Percentiles rank a stretch among this genome's conserved stretches.
These are phyloP conservation scores for Drosophila nikananu DNA, from an alignment of 1,140 invertebrate species.

Conservation along the genomic window DNA sequence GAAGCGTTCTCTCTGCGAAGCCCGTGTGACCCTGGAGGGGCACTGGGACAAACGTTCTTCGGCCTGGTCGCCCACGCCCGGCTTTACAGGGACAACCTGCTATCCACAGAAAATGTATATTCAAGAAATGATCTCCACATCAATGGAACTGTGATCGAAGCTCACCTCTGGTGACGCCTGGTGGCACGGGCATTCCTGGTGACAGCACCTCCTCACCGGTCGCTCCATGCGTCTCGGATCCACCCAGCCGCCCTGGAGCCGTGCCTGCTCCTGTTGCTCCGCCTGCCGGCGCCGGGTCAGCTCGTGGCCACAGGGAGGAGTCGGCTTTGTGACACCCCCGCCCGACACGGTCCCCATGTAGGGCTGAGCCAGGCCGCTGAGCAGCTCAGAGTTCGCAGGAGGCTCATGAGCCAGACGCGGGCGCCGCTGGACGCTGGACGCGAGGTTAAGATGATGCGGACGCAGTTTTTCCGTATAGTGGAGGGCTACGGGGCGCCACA, in stretches of 20 bases:
- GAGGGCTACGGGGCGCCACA: slow-evolving; percentile 45
- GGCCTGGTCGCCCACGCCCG: slow-evolving; percentile 1
- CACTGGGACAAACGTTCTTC: slow-evolving; percentile 1
- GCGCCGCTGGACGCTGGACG: not conserved
- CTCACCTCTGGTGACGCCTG: not conserved
- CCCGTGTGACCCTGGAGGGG: not conserved
- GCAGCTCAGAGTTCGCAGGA: not conserved
- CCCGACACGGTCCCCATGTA: not conserved
- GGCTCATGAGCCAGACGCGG: not conserved
- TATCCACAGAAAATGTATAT: no score
- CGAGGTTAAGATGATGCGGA: not conserved
- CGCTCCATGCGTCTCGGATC: slow-evolving; percentile 7
- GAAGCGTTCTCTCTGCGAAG: not conserved
- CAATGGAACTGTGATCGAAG: not conserved
- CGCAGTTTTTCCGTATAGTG: slow-evolving; percentile 39
- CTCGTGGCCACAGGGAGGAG: not conserved
- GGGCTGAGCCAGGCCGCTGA: slow-evolving; percentile 31
- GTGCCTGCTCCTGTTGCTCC: not conserved
- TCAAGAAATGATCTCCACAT: not conserved
- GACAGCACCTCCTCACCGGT: not conserved
- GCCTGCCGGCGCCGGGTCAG: not conserved
- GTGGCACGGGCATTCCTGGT: slow-evolving; percentile 9
- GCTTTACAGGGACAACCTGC: not conserved
- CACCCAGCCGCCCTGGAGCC: slow-evolving; percentile 25
- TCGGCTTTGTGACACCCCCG: not conserved